Conservation (phyloP, 2,113 vertebrate species). For the Cnemophilus loriae region DNA sequence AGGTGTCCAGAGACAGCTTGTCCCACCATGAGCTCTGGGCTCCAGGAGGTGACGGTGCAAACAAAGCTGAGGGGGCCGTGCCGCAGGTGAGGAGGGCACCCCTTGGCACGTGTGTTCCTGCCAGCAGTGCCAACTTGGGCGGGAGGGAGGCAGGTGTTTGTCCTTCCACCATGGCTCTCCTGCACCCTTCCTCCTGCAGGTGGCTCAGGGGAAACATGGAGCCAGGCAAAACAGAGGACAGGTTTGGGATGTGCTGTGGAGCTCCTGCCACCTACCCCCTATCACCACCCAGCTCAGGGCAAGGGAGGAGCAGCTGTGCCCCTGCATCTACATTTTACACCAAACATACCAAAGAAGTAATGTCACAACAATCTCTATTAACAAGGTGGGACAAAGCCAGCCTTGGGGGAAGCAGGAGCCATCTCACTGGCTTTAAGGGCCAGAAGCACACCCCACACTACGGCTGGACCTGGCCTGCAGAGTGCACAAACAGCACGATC, state of each 20-base stretch:
- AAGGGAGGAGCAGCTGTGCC: not conserved
- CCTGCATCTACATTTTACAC: not conserved
- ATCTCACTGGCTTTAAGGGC: not conserved
- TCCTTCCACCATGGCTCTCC: not conserved
- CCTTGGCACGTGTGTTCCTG: rapidly evolving
- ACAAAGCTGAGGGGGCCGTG: rapidly evolving
- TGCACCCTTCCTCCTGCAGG: not conserved
- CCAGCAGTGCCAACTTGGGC: not conserved
- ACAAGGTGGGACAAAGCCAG: constrained; percentile 6
- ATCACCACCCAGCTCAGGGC: rapidly evolving
- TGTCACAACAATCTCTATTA: not conserved
- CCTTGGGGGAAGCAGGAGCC: not conserved
- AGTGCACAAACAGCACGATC: not conserved
- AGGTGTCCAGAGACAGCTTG: not conserved
- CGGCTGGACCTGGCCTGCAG: not conserved
- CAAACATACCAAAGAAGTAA: constrained; percentile 24
- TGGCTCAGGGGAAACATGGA: not conserved
- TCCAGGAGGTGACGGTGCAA: not conserved
- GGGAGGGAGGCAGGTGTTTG: not conserved
- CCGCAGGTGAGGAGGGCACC: not conserved
- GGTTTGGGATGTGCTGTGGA: not conserved
- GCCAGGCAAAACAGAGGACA: not conserved
- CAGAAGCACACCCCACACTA: not conserved
- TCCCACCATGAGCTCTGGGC: not conserved
- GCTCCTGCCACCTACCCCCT: not conserved